Conservation (phyloP, 1,140 invertebrate species). For the Scaptomyza montana region DNA sequence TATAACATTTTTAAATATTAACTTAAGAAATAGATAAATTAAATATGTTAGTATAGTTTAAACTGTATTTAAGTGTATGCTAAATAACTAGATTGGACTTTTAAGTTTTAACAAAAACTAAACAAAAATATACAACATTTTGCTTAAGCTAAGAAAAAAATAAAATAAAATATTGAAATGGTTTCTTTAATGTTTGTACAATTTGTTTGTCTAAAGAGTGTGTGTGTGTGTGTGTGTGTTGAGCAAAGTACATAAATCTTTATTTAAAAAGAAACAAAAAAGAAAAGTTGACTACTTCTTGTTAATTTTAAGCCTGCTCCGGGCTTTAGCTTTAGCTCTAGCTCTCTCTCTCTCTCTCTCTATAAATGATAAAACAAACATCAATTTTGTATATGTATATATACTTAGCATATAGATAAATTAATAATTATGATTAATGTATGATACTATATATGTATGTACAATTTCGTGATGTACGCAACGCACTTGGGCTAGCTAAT, state of each 20-base stretch:
- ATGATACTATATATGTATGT: neutral
- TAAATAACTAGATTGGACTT: neutral
- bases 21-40: conserved; percentile 6
- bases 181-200: conserved; percentile 13
- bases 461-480: conserved; percentile 3
- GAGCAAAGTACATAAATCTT: conserved; percentile 4
- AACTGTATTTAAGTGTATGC: neutral
- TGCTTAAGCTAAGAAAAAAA: neutral
- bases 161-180: conserved; percentile 3
- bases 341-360: too few species aligned
- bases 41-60: conserved; percentile 20
- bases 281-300: conserved; percentile 27
- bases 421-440: neutral
- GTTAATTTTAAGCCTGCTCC: conserved; percentile 20
- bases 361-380: conserved; percentile 4
- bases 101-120: neutral
- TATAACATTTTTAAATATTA: conserved; percentile 5
- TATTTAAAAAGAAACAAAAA: conserved; percentile 1
- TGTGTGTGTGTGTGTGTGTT: conserved; percentile 29
- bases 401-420: too few species aligned
- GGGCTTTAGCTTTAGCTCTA: conserved; percentile 22
- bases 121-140: conserved; percentile 10
- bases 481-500: conserved; percentile 14
- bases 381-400: too few species aligned
- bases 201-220: conserved; percentile 1